Base-by-base conservation (phyloP, 2,113 vertebrate genomes). In the Eidolon helvum region DNA sequence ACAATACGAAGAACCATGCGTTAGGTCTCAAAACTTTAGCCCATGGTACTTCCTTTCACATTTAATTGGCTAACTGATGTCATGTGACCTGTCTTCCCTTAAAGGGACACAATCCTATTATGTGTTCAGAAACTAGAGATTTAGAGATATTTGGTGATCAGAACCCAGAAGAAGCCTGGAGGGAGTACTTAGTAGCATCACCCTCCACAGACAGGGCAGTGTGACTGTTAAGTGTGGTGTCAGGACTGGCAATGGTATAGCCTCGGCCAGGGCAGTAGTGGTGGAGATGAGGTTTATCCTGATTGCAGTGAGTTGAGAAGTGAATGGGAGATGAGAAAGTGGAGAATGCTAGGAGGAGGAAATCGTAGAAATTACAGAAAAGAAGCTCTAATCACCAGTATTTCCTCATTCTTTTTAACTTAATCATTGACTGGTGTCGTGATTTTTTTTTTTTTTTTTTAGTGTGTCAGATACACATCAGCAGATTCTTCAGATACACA, bases 331-430 rank as follows among this genome's bases (percentile, higher is more conserved):
- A 43, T 6, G 40, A 57, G 75, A 61, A 80, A 10, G 35, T 35
- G 12, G 22, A 65, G n/a, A 40, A 50, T 75, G n/a, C 15, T 8
- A 2, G 53, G 8, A 80, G 69, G 80, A 84, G 61, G 59, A 19
- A 50, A 38, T 6, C 30, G 38, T 57, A 19, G 75, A 63, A 26
- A 68, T 9, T 53, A 55, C n/a, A 69, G 69, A 65, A 72, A 55
- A 59, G 80, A 63, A 74, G 26, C 63, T 80, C 48, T 53, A 21
- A 28, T 80, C 11, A 33, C 26, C 5, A 59, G 43, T 74, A 50
- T 93, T 95, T 72, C 57, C 71, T 72, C 87, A 45, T 87, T 96
- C 43, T 86, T 92, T 75, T 57, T 78, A 4, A 21, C 69, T 84
- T 79, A 96, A 33, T 59, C 45, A 16, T 53, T 89, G 71, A 40